These are phyloP conservation scores for Montipora efflorescens DNA, from an alignment of 64 coral and sea anemone species.

Conservation along the genomic window DNA sequence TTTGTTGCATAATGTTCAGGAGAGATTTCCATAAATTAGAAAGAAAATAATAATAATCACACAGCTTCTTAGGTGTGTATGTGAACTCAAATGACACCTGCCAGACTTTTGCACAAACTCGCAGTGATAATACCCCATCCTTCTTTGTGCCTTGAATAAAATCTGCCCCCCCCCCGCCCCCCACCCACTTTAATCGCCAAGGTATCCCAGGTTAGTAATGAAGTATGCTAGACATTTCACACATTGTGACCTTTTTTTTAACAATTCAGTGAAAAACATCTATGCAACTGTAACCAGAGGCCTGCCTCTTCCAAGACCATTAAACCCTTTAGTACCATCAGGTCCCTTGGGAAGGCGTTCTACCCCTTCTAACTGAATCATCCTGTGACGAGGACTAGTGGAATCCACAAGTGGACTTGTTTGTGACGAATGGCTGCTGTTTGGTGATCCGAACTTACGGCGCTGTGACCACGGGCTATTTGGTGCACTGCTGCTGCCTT, in stretches of 20 bases:
- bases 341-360: conserved; percentile 89
- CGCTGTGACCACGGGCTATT: conserved; percentile 96
- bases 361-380: conserved; percentile 94
- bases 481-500: conserved; percentile 86
- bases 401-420: conserved; percentile 86
- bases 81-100: too few species aligned
- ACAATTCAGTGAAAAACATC: neutral
- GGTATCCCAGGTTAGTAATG: too few species aligned
- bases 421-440: conserved; percentile 54
- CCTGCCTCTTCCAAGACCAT: conserved; percentile 81
- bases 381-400: conserved; percentile 72
- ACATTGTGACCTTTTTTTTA: neutral
- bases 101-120: too few species aligned
- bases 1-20: too few species aligned
- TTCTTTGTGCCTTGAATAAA: too few species aligned
- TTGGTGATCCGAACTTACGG: conserved; percentile 78
- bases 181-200: too few species aligned
- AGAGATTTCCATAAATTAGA: too few species aligned
- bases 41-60: too few species aligned
- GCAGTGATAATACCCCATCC: too few species aligned
- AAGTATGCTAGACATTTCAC: neutral
- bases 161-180: too few species aligned
- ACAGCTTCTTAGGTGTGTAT: too few species aligned
- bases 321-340: conserved; percentile 97
- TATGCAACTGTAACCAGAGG: conserved; percentile 84